phyloP scores from a whole-genome alignment of 2,888 invertebrate species.

The Criorhina ranunculi region DNA sequence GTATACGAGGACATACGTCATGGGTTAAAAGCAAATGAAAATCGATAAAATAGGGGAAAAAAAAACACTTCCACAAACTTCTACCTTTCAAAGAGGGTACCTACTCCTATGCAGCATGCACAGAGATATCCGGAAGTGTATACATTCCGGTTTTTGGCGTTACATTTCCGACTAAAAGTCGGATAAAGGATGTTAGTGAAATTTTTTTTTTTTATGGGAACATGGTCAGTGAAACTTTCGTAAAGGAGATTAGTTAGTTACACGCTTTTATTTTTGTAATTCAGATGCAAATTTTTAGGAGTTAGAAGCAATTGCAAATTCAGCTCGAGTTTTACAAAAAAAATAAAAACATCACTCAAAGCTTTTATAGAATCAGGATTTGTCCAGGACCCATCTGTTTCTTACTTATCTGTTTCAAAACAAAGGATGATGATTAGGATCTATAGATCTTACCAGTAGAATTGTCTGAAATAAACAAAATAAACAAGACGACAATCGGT shows the following conservation, averaged over 20 bases:
- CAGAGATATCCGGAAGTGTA: neutral
- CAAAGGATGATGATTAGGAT: too few species aligned
- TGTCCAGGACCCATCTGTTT: too few species aligned
- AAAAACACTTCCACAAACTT: conserved; percentile 11
- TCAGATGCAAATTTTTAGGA: too few species aligned
- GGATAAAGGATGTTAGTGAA: conserved; percentile 13
- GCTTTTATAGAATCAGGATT: too few species aligned
- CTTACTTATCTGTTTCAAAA: too few species aligned
- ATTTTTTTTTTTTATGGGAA: conserved; percentile 5
- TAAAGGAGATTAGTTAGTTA: conserved; percentile 61
- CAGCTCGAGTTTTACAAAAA: too few species aligned
- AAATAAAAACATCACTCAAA: too few species aligned
- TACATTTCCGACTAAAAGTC: conserved; percentile 12
- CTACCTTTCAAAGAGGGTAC: too few species aligned
- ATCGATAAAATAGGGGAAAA: neutral
- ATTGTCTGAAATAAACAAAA: too few species aligned
- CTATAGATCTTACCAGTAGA: too few species aligned
- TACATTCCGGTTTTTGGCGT: conserved; percentile 30
- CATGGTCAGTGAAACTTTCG: conserved; percentile 61
- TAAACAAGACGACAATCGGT: too few species aligned
- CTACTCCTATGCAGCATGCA: conserved; percentile 6
- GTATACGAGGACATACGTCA: neutral
- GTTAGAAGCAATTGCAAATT: neutral
- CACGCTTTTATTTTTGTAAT: neutral
- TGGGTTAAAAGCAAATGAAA: conserved; percentile 1